Evolutionary conservation across 2,113 vertebrate species (phyloP), one percentile per base, ranked within the genome.

Genomic region (Pelobates fuscus): DNA sequence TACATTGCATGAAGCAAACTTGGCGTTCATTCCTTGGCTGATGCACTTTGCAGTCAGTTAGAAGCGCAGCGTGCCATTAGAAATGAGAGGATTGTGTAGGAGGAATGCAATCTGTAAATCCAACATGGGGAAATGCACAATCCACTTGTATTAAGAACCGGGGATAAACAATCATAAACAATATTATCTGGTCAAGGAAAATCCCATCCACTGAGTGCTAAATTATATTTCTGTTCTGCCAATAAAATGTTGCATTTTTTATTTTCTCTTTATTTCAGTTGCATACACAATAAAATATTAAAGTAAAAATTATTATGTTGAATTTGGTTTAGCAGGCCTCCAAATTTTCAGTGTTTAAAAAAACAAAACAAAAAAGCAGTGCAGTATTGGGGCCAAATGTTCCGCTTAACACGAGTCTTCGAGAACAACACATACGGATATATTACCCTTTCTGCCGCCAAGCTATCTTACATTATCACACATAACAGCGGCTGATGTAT

Each of bases 21-120:
- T 66, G 62, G 52, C 71, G 41, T 57, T 29, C 32, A 29, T 12
- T 66, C 43, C 49, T 74, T 74, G 49, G 62, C 71, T 66, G 57
- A 44, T 44, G 32, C 61, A 27, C 49, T 44, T 20, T 29, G 27
- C 29, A 66, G 32, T 46, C 62, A 66, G 71, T 54, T 74, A 66
- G 41, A 23, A 66, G 71, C 62, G 37, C 62, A 58, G 61, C 25
- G 23, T 57, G 49, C 32, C 24, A 27, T 11, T 15, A 57, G 32
- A 44, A 32, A 26, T 26, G 62, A 55, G 46, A 66, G 30, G 11
- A 57, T n/a, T 58, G 32, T 44, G 30, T 20, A 18, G 52, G 71
- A 74, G 30, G 71, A 57, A 25, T 44, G 30, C 71, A 58, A 74
- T 58, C 62, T 58, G 49, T 58, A 26, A 12, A 41, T 20, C 21